Base-by-base conservation (phyloP, 2,113 vertebrate species). In the Butorides virescens region DNA sequence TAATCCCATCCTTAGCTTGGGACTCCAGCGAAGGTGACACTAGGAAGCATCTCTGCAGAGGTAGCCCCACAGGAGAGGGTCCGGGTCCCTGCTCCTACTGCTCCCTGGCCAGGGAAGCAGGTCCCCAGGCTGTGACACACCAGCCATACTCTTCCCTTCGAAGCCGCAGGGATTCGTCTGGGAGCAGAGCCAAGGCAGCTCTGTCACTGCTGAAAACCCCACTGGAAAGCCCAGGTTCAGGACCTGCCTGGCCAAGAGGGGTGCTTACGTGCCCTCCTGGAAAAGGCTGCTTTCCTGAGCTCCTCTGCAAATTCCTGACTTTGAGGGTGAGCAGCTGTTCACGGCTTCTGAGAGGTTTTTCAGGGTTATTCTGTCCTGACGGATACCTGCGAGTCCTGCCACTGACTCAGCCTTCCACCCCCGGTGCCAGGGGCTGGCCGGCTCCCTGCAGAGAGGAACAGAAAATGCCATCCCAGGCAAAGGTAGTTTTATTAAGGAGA, bases 121-220 rank as follows among this genome's bases (percentile, higher is more conserved):
- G 13, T 62, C 36, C 16, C 53, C 34, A 10, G 16, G 9, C 15
- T 22, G 59, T n/a, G 37, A 73, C 49, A 25, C 0, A 0, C 5
- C 1, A 2, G 19, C 19, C 22, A 32, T 2, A 0, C 46, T 47
- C n/a, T 72, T 49, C 53, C 50, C 73, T 68, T 26, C 0, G 1
- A 11, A 49, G 8, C 9, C 1, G 0, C 81, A 29, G 56, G 47
- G 21, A 29, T n/a, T 44, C 1, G 0, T 6, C 9, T 15, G 27
- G 39, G 46, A 76, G 34, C 63, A 86, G 81, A 65, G 67, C 0
- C 21, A 39, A 21, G 26, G 58, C 68, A 70, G 44, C 30, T 56
- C 62, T 2, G 0, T 18, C 59, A 2, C 37, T 11, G 49, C 58
- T 62, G 75, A 39, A 37, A 79, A 17, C 1, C 20, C 23, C 58